A percentile compares a stretch with the other conserved stretches of the same genome.
These are phyloP conservation scores for Naja naja DNA, from an alignment of 2,113 vertebrate genomes.

Conservation along the genomic window DNA sequence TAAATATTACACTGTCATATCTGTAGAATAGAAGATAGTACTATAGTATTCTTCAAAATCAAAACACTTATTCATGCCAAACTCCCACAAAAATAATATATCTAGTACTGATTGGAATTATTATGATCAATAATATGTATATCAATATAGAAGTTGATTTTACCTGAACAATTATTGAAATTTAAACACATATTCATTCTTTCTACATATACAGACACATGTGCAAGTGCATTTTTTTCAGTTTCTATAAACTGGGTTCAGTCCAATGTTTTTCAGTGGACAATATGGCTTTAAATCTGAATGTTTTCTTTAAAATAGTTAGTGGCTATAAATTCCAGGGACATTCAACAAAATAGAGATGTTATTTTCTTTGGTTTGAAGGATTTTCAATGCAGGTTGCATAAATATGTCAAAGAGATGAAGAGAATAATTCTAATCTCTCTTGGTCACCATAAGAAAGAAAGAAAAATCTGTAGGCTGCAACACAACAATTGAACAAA, in stretches of 20 bases:
- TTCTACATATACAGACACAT: neutral
- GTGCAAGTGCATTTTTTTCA: neutral
- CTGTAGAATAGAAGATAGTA: neutral
- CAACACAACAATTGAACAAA: constrained; percentile 4
- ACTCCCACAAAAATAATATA: neutral
- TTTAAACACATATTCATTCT: constrained; percentile 23
- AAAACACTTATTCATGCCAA: neutral
- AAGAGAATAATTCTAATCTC: neutral
- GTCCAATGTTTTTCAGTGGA: neutral
- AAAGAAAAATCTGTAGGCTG: neutral
- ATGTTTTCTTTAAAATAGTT: neutral
- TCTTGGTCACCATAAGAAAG: neutral
- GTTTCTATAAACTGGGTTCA: neutral
- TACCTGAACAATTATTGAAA: constrained; percentile 32
- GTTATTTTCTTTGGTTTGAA: neutral
- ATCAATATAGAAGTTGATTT: neutral
- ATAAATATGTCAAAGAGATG: neutral
- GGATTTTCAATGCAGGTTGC: neutral
- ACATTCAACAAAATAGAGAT: neutral
- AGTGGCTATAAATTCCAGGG: neutral
- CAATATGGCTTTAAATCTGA: neutral
- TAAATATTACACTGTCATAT: neutral
- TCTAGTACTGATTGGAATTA: constrained; percentile 6
- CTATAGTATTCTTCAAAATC: constrained; percentile 16
- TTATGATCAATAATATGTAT: neutral